Conservation (phyloP, 2,797 vertebrate genomes). For the Arctocebus calabarensis region DNA sequence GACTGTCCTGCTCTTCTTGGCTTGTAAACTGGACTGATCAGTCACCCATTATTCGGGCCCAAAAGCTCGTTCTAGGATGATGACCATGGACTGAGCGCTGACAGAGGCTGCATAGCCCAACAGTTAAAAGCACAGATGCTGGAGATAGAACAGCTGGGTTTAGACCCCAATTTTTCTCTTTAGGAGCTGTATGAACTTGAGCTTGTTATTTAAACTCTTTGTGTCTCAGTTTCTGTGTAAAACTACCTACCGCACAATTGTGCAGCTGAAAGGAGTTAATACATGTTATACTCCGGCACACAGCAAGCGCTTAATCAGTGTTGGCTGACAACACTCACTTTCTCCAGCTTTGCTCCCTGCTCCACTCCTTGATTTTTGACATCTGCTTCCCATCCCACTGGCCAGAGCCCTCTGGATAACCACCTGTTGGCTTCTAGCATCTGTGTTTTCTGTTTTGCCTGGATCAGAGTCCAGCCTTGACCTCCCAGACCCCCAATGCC, state of each 20-base stretch:
- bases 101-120: background rate
- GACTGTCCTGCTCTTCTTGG: background rate
- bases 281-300: fast-evolving
- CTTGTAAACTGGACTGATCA: background rate
- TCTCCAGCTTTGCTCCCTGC: background rate
- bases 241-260: fast-evolving
- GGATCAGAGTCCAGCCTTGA: background rate
- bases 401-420: background rate
- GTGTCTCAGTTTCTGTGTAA: background rate
- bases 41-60: background rate
- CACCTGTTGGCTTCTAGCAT: background rate
- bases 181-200: background rate
- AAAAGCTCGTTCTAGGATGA: background rate
- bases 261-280: background rate
- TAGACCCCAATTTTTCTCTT: background rate
- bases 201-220: background rate
- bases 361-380: background rate
- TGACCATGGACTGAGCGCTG: background rate
- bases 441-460: background rate
- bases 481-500: fast-evolving
- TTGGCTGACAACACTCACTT: background rate
- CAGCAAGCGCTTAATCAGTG: background rate
- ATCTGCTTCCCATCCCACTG: background rate
- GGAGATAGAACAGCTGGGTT: background rate
- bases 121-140: background rate